Evolutionary conservation across 2,888 invertebrate species (phyloP).

Genomic region (Clostera curtula): DNA sequence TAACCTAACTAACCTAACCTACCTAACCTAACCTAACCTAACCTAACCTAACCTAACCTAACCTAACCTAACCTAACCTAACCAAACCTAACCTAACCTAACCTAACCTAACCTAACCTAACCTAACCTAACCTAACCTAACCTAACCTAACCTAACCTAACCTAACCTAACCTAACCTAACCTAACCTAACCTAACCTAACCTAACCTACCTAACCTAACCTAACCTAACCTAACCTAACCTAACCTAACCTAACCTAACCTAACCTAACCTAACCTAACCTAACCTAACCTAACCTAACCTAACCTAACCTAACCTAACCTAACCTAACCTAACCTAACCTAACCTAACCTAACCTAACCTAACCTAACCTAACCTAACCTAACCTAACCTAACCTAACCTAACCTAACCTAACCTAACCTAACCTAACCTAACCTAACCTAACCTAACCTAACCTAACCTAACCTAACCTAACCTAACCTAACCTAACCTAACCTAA

Average conservation of each 20-base stretch:
- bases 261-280: constrained; percentile 21
- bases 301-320: constrained; percentile 22
- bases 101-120: constrained; percentile 23
- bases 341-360: constrained; percentile 18
- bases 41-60: constrained; percentile 22
- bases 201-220: constrained; percentile 21
- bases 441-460: constrained; percentile 14
- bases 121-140: constrained; percentile 21
- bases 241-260: constrained; percentile 21
- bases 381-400: constrained; percentile 12
- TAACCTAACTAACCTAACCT: constrained; percentile 20
- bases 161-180: constrained; percentile 19
- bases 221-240: constrained; percentile 21
- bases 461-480: constrained; percentile 16
- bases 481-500: constrained; percentile 15
- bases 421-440: constrained; percentile 12
- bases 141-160: constrained; percentile 20
- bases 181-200: constrained; percentile 21
- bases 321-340: constrained; percentile 19
- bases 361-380: constrained; percentile 19
- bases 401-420: constrained; percentile 13
- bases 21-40: constrained; percentile 16
- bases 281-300: constrained; percentile 22
- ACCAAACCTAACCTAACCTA: constrained; percentile 24
- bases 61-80: constrained; percentile 23